These are phyloP conservation scores for Poecilia gillii DNA, from an alignment of 2,797 vertebrate genomes.

Conservation along the genomic window DNA sequence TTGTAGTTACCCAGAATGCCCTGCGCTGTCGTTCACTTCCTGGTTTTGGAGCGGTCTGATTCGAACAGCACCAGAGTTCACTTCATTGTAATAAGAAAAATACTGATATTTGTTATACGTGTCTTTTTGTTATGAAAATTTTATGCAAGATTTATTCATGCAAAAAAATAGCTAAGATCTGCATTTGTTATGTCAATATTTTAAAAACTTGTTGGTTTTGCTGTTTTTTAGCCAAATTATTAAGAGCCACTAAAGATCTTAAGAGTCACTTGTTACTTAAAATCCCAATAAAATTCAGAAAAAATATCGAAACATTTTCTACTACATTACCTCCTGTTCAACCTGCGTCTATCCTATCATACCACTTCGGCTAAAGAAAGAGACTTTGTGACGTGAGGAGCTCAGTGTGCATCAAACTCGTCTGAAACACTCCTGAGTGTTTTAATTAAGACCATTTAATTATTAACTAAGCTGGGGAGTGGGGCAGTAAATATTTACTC, in stretches of 20 bases:
- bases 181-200: too few species aligned
- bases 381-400: slow-evolving; percentile 10
- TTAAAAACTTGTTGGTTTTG: too few species aligned
- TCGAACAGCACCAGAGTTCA: too few species aligned
- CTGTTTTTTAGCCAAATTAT: too few species aligned
- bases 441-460: slow-evolving; percentile 49
- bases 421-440: slow-evolving; percentile 3
- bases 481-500: slow-evolving; percentile 64
- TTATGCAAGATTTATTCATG: too few species aligned
- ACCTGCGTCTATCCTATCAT: neutral
- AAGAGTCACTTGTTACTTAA: neutral
- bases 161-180: too few species aligned
- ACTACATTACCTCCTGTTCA: neutral
- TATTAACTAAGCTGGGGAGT: slow-evolving; percentile 43
- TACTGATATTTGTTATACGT: too few species aligned
- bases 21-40: too few species aligned
- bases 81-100: too few species aligned
- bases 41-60: too few species aligned
- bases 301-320: neutral
- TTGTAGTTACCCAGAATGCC: too few species aligned
- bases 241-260: neutral
- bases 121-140: too few species aligned
- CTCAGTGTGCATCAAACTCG: slow-evolving; percentile 9
- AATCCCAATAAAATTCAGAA: neutral
- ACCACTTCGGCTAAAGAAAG: neutral